Conservation (phyloP, 1,140 invertebrate species). For the Orius laevigatus region DNA sequence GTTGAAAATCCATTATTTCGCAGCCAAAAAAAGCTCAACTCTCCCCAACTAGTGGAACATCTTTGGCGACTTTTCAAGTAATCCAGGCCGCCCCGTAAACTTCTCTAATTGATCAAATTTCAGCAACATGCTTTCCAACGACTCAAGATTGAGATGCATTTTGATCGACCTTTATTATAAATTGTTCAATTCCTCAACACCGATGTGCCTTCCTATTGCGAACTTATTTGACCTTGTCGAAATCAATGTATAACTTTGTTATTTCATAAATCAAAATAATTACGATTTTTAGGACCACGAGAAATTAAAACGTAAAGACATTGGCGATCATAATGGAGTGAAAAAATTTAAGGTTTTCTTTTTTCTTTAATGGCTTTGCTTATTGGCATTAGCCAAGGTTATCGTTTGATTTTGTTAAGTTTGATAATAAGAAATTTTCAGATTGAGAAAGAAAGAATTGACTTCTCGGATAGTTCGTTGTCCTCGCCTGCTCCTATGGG, state of each 20-base stretch:
- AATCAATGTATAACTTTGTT: no score
- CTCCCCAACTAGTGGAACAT: slow-evolving; percentile 63
- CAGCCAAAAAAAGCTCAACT: slow-evolving; percentile 43
- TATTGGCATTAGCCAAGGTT: slow-evolving; percentile 23
- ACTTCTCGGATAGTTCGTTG: slow-evolving; percentile 58
- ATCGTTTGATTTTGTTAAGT: no score
- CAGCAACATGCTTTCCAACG: slow-evolving; percentile 57
- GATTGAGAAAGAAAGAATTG: slow-evolving; percentile 25
- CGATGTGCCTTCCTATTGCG: slow-evolving; percentile 61
- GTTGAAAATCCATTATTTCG: slow-evolving; percentile 75
- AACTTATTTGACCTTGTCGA: slow-evolving; percentile 35
- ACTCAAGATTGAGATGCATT: slow-evolving; percentile 78
- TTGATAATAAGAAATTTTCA: slow-evolving; percentile 4
- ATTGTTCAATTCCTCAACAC: slow-evolving; percentile 70
- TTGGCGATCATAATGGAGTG: no score
- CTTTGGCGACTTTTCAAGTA: slow-evolving; percentile 73
- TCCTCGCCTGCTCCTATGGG: slow-evolving; percentile 50
- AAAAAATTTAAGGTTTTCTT: neutral
- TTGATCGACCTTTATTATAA: slow-evolving; percentile 85
- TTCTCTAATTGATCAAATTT: no score
- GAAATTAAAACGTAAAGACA: no score
- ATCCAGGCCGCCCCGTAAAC: no score
- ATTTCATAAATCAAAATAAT: no score
- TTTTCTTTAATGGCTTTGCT: slow-evolving; percentile 7
- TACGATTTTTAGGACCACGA: no score